These are phyloP conservation scores for Cosmopolites sordidus DNA, from an alignment of 2,888 invertebrate species.

Conservation along the genomic window DNA sequence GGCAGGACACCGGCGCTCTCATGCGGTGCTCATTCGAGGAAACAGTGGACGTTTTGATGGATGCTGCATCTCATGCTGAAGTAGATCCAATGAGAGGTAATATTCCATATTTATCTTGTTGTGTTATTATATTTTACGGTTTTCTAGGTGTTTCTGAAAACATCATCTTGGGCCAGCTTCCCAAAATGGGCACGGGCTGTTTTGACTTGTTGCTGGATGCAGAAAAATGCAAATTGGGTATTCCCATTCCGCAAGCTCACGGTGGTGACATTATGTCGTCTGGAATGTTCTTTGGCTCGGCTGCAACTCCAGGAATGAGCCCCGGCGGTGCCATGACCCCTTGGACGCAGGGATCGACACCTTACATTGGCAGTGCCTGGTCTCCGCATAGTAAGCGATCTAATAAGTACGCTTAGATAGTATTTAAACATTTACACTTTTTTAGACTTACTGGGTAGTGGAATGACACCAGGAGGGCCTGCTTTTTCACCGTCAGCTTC, in stretches of 20 bases:
- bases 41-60: conserved; percentile 97
- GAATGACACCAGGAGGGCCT: conserved; percentile 96
- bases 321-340: conserved; percentile 83
- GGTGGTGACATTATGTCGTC: conserved; percentile 67
- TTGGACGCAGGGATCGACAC: conserved; percentile 77
- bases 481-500: conserved; percentile 95
- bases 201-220: conserved; percentile 96
- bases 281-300: conserved; percentile 76
- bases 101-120: no score
- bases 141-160: conserved; percentile 85
- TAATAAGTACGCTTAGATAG: not conserved
- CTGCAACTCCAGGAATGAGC: conserved; percentile 80
- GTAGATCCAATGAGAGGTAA: conserved; percentile 49
- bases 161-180: conserved; percentile 98
- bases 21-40: conserved; percentile 99
- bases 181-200: conserved; percentile 94
- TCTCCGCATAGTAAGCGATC: conserved; percentile 65
- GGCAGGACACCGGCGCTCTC: conserved; percentile 89
- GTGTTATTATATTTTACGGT: no score
- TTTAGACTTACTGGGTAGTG: conserved; percentile 55
- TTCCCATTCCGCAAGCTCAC: conserved; percentile 83
- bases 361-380: conserved; percentile 73
- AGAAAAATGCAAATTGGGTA: conserved; percentile 97
- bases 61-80: conserved; percentile 98
- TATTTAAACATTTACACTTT: conserved; percentile 5